phyloP scores from a whole-genome alignment of 2,797 vertebrate genomes.

The Manis pentadactyla region DNA sequence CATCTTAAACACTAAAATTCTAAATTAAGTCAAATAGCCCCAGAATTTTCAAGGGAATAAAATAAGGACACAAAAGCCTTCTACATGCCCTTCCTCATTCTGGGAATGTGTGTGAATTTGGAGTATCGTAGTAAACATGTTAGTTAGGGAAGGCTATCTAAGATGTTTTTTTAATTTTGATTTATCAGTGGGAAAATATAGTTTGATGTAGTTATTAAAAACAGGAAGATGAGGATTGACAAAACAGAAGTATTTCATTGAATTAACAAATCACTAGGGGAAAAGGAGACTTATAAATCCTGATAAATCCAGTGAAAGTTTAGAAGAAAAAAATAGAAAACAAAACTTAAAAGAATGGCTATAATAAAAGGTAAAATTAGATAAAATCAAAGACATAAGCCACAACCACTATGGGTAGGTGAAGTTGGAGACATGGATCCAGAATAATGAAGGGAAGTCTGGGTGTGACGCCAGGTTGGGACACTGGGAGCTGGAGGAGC shows the following conservation, averaged over 20 bases:
- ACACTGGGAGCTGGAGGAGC: background rate
- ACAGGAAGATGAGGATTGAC: background rate
- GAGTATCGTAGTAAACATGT: background rate
- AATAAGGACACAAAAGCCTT: background rate
- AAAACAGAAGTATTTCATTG: background rate
- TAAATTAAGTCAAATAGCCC: background rate
- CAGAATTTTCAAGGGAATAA: constrained; percentile 21
- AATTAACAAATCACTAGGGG: background rate
- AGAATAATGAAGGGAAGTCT: background rate
- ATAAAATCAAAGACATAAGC: background rate
- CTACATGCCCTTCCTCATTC: background rate
- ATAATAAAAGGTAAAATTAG: background rate
- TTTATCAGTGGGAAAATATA: background rate
- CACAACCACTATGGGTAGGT: background rate
- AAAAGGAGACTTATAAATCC: background rate
- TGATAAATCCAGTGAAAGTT: background rate
- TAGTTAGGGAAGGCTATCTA: background rate
- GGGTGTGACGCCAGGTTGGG: background rate
- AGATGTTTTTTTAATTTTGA: background rate
- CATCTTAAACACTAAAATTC: background rate
- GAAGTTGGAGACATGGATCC: background rate
- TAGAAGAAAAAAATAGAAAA: background rate
- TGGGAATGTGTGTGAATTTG: background rate
- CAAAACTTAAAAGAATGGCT: background rate
- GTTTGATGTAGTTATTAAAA: background rate